Evolutionary conservation across 1,140 invertebrate species (phyloP), one percentile per base, ranked within the genome.

Genomic region (Euura lappo): DNA sequence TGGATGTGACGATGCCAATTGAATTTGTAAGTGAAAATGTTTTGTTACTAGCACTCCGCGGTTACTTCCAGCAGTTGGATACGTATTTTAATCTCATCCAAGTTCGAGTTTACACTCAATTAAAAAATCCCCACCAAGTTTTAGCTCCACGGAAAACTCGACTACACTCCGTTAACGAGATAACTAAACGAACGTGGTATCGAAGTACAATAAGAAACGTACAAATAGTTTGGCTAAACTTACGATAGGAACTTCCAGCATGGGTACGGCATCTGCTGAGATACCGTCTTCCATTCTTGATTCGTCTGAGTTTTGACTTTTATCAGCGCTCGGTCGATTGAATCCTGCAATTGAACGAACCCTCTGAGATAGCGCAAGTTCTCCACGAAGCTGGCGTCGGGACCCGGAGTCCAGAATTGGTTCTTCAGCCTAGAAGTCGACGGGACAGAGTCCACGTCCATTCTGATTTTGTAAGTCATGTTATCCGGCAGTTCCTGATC

Each of bases 371-470:
- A 93, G 43, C 91, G 88, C 73, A 93, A 86, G 79, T 93, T 87
- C 65, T 92, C 89, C 6, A 92, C 79, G 81, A 93, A 93, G 75
- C 85, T 90, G 2, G 84, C 84, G 73, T 92, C 89, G 0, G 92
- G 91, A 0, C 92, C 92, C 0, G 92, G 92, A 11, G 89, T 89
- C 92, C 92, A 93, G 69, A 93, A 90, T 70, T 89, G 90, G 75
- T 88, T 91, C 82, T 85, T 90, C 51, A 89, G 80, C 84, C 88
- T 88, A 11, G 84, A 88, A 0, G 92, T 92, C 0, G 91, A 89
- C 8, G 91, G 92, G 2, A 91, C 90, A 74, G 91, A 92, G 71
- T 93, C 91, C 10, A 92, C 90, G 77, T 93, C 92, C 91, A 93
- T 92, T 70, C 92, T 87, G 60, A 93, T 90, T 78, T 91, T 92